Percentiles rank a stretch among this genome's conserved stretches.
Evolutionary conservation across 2,113 vertebrate species (phyloP).

Genomic region (Vulpes lagopus): DNA sequence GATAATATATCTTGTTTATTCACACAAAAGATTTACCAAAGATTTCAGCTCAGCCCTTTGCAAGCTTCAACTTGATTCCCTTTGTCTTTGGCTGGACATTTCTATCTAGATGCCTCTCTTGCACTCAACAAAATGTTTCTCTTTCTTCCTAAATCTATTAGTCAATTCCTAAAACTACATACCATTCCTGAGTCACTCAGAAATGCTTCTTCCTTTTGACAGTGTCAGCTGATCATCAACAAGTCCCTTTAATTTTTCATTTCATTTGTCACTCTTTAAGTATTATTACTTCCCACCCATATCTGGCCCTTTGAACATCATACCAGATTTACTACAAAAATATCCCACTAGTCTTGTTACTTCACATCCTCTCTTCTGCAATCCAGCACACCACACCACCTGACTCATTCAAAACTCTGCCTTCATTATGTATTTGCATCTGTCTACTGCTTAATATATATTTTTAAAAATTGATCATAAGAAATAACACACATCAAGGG

Average conservation of each 20-base stretch:
- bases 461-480: not conserved
- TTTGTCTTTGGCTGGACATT: not conserved
- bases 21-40: not conserved
- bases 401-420: not conserved
- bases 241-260: not conserved
- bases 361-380: not conserved
- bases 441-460: not conserved
- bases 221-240: not conserved
- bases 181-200: not conserved
- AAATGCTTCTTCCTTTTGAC: not conserved
- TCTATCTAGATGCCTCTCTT: not conserved
- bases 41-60: not conserved
- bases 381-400: too few relatives aligned
- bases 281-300: not conserved
- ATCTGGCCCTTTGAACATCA: not conserved
- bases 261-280: not conserved
- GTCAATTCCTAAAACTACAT: not conserved
- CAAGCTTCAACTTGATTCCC: not conserved
- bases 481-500: not conserved
- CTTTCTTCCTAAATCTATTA: not conserved
- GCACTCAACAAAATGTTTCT: not conserved
- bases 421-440: conserved; percentile 24
- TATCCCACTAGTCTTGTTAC: not conserved
- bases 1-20: not conserved
- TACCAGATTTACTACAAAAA: not conserved